These are phyloP conservation scores for Eupithecia subfuscata DNA, from an alignment of 2,888 invertebrate species.

Conservation along the genomic window DNA sequence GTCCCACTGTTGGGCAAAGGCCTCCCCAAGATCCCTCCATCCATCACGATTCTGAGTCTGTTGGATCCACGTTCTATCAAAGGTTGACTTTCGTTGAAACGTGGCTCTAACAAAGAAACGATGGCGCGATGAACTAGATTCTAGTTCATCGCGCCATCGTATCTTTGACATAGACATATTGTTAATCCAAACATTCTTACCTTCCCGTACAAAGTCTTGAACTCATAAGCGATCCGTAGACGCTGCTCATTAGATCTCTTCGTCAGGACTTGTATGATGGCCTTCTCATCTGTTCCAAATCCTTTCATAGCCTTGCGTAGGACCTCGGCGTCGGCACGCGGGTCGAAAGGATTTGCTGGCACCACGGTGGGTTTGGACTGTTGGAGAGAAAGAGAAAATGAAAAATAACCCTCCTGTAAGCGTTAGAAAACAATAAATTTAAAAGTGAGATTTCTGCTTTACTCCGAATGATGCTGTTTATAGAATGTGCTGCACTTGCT, in stretches of 20 bases:
- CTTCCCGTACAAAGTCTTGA: conserved; percentile 94
- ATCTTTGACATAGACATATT: too few species aligned
- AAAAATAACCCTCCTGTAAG: not conserved
- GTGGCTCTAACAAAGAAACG: too few species aligned
- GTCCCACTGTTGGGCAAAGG: too few species aligned
- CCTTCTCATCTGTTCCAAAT: conserved; percentile 95
- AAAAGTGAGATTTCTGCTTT: not conserved
- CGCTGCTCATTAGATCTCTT: conserved; percentile 94
- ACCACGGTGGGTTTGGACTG: conserved; percentile 90
- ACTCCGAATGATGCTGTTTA: not conserved
- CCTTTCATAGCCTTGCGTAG: conserved; percentile 97
- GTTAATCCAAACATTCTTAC: conserved; percentile 66
- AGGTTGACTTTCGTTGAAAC: too few species aligned
- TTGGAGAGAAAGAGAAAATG: conserved; percentile 42
- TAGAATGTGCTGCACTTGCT: not conserved
- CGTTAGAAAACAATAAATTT: not conserved
- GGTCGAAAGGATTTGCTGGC: conserved; percentile 90
- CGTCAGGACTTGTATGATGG: conserved; percentile 93
- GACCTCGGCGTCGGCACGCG: conserved; percentile 90
- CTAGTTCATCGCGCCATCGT: too few species aligned
- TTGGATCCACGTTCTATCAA: too few species aligned
- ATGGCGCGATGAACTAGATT: too few species aligned
- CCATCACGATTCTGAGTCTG: too few species aligned
- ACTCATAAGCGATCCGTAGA: conserved; percentile 90
- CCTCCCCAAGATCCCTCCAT: too few species aligned